Percentiles rank a stretch among this genome's conserved stretches.
Conservation (phyloP, 2,113 vertebrate species). For the Candoia aspera region DNA sequence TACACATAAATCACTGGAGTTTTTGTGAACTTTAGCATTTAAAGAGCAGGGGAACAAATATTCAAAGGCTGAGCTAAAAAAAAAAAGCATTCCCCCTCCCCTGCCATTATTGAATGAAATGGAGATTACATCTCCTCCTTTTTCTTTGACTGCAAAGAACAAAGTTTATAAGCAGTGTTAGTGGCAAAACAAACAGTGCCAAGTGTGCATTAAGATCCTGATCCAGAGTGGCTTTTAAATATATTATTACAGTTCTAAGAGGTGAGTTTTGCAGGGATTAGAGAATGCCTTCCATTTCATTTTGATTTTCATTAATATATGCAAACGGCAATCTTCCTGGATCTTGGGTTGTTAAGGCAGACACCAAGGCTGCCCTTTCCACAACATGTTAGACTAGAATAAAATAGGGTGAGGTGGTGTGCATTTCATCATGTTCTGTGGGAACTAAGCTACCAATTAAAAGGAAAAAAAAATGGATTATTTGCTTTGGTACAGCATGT, state of each 20-base stretch:
- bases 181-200: constrained; percentile 32
- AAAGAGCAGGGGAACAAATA: constrained; percentile 68
- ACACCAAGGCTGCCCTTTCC: too few species aligned
- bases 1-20: constrained; percentile 75
- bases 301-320: constrained; percentile 53
- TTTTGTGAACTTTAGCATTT: constrained; percentile 77
- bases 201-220: constrained; percentile 3
- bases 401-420: too few species aligned
- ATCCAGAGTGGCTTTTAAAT: fast-evolving
- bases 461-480: too few species aligned
- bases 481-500: too few species aligned
- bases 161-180: constrained; percentile 29
- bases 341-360: constrained; percentile 14
- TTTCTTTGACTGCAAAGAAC: constrained; percentile 47
- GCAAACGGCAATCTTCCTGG: constrained; percentile 40
- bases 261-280: neutral
- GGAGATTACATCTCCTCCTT: constrained; percentile 48
- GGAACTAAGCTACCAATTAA: too few species aligned
- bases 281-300: constrained; percentile 21
- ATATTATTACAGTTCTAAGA: neutral
- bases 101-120: constrained; percentile 47
- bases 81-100: neutral
- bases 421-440: too few species aligned
- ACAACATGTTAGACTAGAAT: too few species aligned
- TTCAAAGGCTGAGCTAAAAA: constrained; percentile 61